A percentile compares a stretch with the other conserved stretches of the same genome.
These are phyloP conservation scores for Aplochiton taeniatus DNA, from an alignment of 2,797 vertebrate species.

Conservation along the genomic window DNA sequence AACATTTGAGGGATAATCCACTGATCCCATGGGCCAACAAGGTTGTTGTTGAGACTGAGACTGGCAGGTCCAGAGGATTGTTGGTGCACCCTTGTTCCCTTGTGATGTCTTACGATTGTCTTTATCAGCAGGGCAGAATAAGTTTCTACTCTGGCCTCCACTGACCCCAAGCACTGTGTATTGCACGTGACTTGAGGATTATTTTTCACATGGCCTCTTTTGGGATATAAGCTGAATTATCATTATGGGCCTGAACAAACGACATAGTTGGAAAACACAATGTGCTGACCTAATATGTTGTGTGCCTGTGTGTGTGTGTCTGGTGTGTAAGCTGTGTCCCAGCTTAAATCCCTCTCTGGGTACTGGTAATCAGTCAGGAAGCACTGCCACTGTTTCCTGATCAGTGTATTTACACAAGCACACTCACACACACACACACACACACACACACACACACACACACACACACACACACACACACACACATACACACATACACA, in stretches of 20 bases:
- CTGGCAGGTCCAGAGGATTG: too few relatives aligned
- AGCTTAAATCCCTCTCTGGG: conserved; percentile 36
- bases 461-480: too few relatives aligned
- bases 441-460: not conserved
- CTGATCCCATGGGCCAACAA: too few relatives aligned
- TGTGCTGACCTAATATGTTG: not conserved
- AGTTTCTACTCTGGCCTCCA: not conserved
- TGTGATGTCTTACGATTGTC: conserved; percentile 37
- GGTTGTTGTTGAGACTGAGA: too few relatives aligned
- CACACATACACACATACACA: too few relatives aligned
- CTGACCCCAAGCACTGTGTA: too few relatives aligned
- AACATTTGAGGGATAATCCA: too few relatives aligned
- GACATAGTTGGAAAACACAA: not conserved
- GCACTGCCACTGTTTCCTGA: conserved; percentile 67
- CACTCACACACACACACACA: too few relatives aligned
- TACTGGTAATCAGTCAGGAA: conserved; percentile 71
- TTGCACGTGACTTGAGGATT: conserved; percentile 23
- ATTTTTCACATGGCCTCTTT: not conserved
- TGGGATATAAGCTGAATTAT: too few relatives aligned
- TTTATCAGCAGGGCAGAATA: conserved; percentile 42
- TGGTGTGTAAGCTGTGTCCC: not conserved
- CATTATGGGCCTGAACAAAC: too few relatives aligned
- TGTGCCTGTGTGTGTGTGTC: conserved; percentile 8
- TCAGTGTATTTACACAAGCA: conserved; percentile 44
- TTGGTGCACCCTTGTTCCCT: conserved; percentile 25